Base-by-base conservation (phyloP, 2,797 vertebrate species). In the Sarcophilus harrisii region DNA sequence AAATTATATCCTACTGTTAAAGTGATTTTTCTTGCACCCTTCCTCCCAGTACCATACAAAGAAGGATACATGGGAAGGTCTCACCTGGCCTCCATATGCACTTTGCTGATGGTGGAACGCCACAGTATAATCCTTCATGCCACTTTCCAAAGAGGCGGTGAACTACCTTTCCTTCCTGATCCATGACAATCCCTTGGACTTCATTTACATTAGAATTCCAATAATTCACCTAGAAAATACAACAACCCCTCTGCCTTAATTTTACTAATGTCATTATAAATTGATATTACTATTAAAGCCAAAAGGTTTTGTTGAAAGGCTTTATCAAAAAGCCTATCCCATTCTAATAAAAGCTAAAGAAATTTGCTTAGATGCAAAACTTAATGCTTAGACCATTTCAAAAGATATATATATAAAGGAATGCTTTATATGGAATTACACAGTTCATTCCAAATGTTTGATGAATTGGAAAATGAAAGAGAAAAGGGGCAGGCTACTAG, bases 191-290 rank as follows among this genome's bases (percentile, higher is more conserved):
- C 5, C 99, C 99, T 97, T 99, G 99, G 91, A 99, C 99, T 97
- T 99, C 99, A 95, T 99, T 99, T 93, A 99, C 99, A 91, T 99
- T 99, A 30, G 99, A 99, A 97, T 99, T 99, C 99, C 99, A 99
- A 95, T 99, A 99, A 98, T 99, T 99, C 92, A 99, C 99, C 99
- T 99, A 96, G 91, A 97, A 97, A 97, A 97, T 27, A 3, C 96
- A 96, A 95, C 32, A 57, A 30, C 32, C 16, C 30, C 92, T 54
- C 38, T 57, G 57, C 13, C 73, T 28, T 57, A 90, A 59, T n/a
- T 62, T 90, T 90, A 12, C 0, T 0, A 2, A 0, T 11, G 95
- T 45, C 55, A 92, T 3, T 10, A 89, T 1, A 91, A 3, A 73
- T 9, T 3, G 66, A 89, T 9, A 29, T 38, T 32, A 6, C 81